Conservation (phyloP, 2,113 vertebrate genomes). For the Cryptoleucopteryx plumbea region DNA sequence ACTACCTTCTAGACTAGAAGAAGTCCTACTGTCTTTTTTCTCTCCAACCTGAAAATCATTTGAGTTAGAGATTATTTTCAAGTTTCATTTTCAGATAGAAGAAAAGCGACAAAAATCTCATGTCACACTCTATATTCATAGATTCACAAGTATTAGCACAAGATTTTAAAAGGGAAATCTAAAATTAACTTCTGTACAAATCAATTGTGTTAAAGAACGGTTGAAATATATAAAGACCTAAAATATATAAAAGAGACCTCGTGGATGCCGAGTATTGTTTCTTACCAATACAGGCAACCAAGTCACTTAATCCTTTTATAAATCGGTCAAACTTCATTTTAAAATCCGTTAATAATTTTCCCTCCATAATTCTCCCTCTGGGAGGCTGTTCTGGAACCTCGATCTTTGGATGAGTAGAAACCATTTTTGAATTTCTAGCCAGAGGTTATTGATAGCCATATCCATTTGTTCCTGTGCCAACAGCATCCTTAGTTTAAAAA, state of each 20-base stretch:
- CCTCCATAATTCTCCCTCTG: neutral
- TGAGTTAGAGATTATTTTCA: neutral
- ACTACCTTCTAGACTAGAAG: too few species aligned
- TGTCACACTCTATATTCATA: neutral
- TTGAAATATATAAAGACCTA: neutral
- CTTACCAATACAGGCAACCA: neutral
- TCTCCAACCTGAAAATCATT: neutral
- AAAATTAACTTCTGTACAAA: neutral
- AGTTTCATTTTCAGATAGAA: neutral
- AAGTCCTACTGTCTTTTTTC: neutral
- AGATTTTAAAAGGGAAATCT: neutral
- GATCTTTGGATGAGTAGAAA: neutral
- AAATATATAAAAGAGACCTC: neutral
- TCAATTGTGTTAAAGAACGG: neutral
- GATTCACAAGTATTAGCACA: neutral
- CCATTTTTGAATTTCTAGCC: neutral
- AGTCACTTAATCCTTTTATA: slow-evolving; percentile 5
- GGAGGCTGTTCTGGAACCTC: neutral
- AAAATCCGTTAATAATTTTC: slow-evolving; percentile 10
- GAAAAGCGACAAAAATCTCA: neutral
- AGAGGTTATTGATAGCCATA: neutral
- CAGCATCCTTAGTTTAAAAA: neutral
- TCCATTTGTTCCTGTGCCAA: slow-evolving; percentile 22
- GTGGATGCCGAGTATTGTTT: neutral
- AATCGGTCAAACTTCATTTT: neutral